A percentile compares a stretch with the other conserved stretches of the same genome.
Evolutionary conservation across 2,797 vertebrate species (phyloP).

Genomic region (Chanos chanos): DNA sequence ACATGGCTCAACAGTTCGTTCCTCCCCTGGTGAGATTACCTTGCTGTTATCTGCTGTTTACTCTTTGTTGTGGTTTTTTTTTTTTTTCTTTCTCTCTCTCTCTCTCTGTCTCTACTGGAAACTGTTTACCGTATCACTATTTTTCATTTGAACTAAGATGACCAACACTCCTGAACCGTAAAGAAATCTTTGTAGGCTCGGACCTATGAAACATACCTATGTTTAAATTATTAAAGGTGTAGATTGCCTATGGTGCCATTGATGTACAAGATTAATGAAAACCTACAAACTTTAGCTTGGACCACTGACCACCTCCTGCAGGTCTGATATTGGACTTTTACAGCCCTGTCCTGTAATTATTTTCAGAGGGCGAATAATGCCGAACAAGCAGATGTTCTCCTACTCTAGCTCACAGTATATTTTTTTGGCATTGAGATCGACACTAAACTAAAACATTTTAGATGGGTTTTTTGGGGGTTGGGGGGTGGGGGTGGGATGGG

Average conservation of each 20-base stretch:
- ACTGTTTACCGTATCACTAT: constrained; percentile 9
- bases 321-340: neutral
- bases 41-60: neutral
- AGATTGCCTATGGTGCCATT: too few species aligned
- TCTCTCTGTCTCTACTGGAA: neutral
- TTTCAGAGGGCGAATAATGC: neutral
- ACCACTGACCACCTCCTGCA: neutral
- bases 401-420: neutral
- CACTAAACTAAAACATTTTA: constrained; percentile 2
- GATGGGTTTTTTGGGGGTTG: constrained; percentile 21
- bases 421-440: constrained; percentile 10
- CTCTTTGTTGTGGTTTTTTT: too few species aligned
- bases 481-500: too few species aligned
- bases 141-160: constrained; percentile 15
- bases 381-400: neutral
- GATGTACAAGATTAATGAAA: neutral
- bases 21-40: neutral
- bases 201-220: neutral
- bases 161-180: constrained; percentile 20
- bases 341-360: neutral
- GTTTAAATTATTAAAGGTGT: neutral
- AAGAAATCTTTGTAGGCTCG: constrained; percentile 16
- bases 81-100: neutral
- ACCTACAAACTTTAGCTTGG: neutral
- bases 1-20: neutral